Evolutionary conservation across 2,797 vertebrate species (phyloP).

Genomic region (Channa striata): DNA sequence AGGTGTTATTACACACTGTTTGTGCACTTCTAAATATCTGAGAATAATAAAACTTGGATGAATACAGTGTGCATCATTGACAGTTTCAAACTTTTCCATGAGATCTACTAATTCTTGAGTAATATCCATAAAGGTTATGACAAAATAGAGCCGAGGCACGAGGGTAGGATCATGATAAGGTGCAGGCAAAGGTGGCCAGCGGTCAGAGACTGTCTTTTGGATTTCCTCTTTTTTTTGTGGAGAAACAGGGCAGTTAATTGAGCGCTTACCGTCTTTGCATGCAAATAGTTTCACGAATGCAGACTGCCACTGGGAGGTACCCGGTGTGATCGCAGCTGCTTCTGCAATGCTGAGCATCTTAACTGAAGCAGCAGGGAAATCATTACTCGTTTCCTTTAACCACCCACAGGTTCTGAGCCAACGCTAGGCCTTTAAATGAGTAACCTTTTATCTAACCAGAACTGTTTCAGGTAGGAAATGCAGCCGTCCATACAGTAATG

Average conservation of each 20-base stretch:
- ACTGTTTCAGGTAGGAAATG: slow-evolving; percentile 31
- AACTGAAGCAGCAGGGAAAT: slow-evolving; percentile 30
- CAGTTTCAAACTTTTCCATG: no score
- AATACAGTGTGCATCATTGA: no score
- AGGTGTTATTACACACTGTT: no score
- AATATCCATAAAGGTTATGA: no score
- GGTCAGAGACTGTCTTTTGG: no score
- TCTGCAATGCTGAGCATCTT: slow-evolving; percentile 35
- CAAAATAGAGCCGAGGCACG: no score
- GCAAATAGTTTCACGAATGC: slow-evolving; percentile 18
- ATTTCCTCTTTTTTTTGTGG: neutral
- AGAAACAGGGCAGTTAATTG: neutral
- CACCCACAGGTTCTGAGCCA: slow-evolving; percentile 39
- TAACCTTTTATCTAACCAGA: slow-evolving; percentile 21
- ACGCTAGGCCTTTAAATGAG: slow-evolving; percentile 3
- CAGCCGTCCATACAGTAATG: slow-evolving; percentile 35
- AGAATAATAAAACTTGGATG: no score
- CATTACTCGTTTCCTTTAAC: slow-evolving; percentile 41
- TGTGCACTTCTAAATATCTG: no score
- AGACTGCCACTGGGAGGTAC: slow-evolving; percentile 14
- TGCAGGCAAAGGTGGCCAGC: no score
- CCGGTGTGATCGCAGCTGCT: slow-evolving; percentile 47
- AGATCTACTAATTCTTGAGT: no score
- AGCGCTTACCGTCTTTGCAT: slow-evolving; percentile 6
- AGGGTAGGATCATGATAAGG: no score